phyloP scores from a whole-genome alignment of 2,113 vertebrate species.

The Saguinus midas region DNA sequence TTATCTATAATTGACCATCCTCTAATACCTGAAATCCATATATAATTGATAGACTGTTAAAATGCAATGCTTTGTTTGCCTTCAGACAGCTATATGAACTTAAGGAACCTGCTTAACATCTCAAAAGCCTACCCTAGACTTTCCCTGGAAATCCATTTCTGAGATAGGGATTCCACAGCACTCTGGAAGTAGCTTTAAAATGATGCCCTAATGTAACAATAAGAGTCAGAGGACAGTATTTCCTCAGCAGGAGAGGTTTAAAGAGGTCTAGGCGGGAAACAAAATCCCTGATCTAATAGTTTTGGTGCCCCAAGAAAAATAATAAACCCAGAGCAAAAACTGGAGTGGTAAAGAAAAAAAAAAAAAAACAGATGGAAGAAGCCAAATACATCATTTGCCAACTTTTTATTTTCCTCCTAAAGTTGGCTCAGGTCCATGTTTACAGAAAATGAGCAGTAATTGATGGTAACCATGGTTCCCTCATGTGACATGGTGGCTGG shows the following conservation, averaged over 20 bases:
- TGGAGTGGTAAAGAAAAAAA: slow-evolving; percentile 6
- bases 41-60: background rate
- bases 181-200: background rate
- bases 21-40: background rate
- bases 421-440: slow-evolving; percentile 42
- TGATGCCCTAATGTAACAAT: background rate
- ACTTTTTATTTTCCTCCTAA: background rate
- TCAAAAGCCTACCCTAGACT: background rate
- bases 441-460: slow-evolving; percentile 58
- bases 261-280: background rate
- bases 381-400: slow-evolving; percentile 37
- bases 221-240: background rate
- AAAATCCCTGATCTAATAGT: background rate
- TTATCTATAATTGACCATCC: background rate
- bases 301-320: background rate
- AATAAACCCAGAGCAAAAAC: slow-evolving; percentile 3
- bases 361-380: slow-evolving; percentile 6
- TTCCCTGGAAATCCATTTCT: background rate
- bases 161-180: background rate
- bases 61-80: background rate
- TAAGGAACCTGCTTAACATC: background rate
- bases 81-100: background rate
- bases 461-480: slow-evolving; percentile 27
- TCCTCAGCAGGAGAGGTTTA: background rate
- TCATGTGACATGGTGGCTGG: slow-evolving; percentile 37